Percentiles rank a stretch among this genome's conserved stretches.
phyloP scores from a whole-genome alignment of 2,888 invertebrate species.

The Chirona hameri region DNA sequence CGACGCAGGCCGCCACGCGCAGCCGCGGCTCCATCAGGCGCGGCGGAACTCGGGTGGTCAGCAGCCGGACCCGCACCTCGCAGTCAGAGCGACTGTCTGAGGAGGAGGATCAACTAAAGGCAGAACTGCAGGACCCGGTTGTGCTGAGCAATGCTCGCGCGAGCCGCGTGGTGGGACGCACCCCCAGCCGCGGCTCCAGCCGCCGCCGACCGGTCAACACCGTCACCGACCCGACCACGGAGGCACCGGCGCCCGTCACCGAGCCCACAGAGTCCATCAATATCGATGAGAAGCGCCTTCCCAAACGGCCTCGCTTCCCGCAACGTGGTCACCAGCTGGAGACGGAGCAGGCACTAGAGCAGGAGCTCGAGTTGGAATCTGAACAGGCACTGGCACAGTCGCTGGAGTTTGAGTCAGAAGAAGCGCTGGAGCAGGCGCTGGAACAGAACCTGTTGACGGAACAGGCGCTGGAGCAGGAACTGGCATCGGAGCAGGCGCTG shows the following conservation, averaged over 20 bases:
- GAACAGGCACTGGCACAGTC: not conserved
- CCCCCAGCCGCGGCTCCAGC: slow-evolving; percentile 64
- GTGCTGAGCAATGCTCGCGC: not conserved
- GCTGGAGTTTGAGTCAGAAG: not conserved
- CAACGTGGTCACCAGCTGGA: not conserved
- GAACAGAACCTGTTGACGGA: not conserved
- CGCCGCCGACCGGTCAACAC: slow-evolving; percentile 53
- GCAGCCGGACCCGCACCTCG: not conserved
- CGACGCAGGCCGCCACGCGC: not conserved
- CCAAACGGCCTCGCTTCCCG: slow-evolving; percentile 24
- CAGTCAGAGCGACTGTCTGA: not conserved
- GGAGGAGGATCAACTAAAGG: not conserved
- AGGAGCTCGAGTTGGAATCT: not conserved
- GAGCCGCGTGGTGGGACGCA: slow-evolving; percentile 31
- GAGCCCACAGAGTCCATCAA: not conserved
- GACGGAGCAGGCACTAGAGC: not conserved
- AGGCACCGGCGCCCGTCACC: not conserved
- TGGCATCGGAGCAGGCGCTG: not conserved
- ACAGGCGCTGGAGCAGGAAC: not conserved
- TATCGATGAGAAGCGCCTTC: not conserved
- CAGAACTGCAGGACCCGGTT: not conserved
- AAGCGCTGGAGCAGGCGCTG: not conserved
- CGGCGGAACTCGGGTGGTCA: not conserved
- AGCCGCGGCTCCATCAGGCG: not conserved
- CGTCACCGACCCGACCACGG: not conserved